A percentile compares a stretch with the other conserved stretches of the same genome.
Conservation (phyloP, 2,797 vertebrate species). For the Podarcis lilfordi region DNA sequence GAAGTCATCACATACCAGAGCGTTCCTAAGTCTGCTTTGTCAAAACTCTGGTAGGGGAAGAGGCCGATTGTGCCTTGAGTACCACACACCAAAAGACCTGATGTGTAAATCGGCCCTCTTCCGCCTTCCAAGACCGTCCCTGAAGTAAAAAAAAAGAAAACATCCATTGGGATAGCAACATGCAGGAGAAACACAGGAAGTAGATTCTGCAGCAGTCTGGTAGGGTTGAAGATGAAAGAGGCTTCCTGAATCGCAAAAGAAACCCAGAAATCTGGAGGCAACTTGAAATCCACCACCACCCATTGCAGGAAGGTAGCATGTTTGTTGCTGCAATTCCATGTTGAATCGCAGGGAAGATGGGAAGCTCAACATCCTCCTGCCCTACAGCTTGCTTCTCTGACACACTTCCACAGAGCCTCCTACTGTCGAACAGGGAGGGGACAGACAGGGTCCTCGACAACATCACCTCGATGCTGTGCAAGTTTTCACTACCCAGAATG, state of each 20-base stretch:
- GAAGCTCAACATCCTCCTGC: neutral
- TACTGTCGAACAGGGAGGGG: neutral
- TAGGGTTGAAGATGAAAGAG: neutral
- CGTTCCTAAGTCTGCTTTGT: neutral
- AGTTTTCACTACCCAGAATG: neutral
- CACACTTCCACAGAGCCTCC: neutral
- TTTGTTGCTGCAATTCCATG: neutral
- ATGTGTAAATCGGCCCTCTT: neutral
- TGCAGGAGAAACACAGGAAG: conserved; percentile 15
- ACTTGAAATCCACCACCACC: neutral
- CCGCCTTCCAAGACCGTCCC: neutral
- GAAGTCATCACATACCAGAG: neutral
- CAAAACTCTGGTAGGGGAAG: neutral
- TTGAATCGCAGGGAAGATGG: neutral
- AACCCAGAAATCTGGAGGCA: neutral
- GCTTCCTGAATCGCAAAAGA: neutral
- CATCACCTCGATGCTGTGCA: neutral
- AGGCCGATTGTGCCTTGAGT: neutral
- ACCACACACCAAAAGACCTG: neutral
- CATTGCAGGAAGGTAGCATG: neutral
- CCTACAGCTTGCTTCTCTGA: neutral
- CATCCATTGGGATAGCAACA: conserved; percentile 1
- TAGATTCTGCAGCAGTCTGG: neutral
- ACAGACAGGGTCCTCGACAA: neutral
- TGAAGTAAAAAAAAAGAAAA: neutral